Percentiles rank a stretch among this genome's conserved stretches.
Conservation (phyloP, 2,113 vertebrate species). For the Isurus oxyrinchus region DNA sequence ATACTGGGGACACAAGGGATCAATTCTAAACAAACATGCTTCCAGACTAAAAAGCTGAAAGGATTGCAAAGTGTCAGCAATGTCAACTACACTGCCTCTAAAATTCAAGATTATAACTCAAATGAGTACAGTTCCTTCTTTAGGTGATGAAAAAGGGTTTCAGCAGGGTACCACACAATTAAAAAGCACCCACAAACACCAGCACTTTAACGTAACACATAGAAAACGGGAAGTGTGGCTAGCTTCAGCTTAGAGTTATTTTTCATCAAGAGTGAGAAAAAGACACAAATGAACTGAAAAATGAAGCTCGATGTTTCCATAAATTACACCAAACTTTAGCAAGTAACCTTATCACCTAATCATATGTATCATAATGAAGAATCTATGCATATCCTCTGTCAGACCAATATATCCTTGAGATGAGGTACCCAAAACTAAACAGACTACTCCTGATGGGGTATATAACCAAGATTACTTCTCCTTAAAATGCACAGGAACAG, state of each 20-base stretch:
- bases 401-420: not conserved
- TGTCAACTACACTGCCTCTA: not conserved
- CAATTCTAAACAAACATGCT: not conserved
- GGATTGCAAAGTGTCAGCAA: not conserved
- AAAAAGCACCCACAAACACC: not conserved
- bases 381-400: not conserved
- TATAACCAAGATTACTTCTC: too few species aligned
- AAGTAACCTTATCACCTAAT: not conserved
- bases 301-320: not conserved
- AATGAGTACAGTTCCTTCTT: not conserved
- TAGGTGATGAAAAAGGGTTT: not conserved
- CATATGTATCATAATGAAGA: not conserved
- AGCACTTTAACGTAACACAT: not conserved
- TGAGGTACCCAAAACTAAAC: not conserved
- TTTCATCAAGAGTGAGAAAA: not conserved
- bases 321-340: not conserved
- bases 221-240: not conserved
- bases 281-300: not conserved
- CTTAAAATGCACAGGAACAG: not conserved
- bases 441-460: not conserved
- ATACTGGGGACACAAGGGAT: not conserved
- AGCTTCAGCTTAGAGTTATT: not conserved
- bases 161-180: not conserved
- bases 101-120: not conserved
- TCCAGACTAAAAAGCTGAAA: not conserved